Conservation (phyloP, 2,888 invertebrate genomes). For the Polymixis lichenea region DNA sequence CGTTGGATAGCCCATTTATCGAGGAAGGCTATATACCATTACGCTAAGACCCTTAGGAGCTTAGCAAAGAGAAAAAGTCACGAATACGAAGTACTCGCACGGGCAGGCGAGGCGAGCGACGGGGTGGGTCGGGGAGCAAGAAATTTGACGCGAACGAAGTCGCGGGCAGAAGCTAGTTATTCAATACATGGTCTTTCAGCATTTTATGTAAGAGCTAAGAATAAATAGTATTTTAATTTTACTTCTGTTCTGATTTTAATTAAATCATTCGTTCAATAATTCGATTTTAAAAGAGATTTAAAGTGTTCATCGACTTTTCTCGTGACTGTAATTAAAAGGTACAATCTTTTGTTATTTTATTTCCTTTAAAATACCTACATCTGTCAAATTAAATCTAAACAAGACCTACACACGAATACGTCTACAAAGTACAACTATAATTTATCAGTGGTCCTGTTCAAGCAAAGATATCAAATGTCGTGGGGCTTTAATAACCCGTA, state of each 20-base stretch:
- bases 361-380: not conserved
- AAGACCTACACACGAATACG: not conserved
- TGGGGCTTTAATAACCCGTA: slow-evolving; percentile 42
- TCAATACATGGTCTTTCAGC: not conserved
- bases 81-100: too few species aligned
- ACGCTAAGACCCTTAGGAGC: too few species aligned
- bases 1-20: too few species aligned
- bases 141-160: too few species aligned
- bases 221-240: not conserved
- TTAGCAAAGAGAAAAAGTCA: too few species aligned
- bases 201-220: not conserved
- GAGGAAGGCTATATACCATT: too few species aligned
- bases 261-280: not conserved
- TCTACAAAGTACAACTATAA: not conserved
- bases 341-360: not conserved
- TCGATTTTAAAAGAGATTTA: not conserved
- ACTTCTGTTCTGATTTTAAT: not conserved
- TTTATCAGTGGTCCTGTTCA: slow-evolving; percentile 16
- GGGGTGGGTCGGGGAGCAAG: too few species aligned
- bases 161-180: too few species aligned
- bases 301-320: not conserved
- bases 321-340: not conserved
- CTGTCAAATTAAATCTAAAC: too few species aligned
- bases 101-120: too few species aligned
- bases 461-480: slow-evolving; percentile 51